These are phyloP conservation scores for Thymallus thymallus DNA, from an alignment of 2,113 vertebrate genomes.

Conservation along the genomic window DNA sequence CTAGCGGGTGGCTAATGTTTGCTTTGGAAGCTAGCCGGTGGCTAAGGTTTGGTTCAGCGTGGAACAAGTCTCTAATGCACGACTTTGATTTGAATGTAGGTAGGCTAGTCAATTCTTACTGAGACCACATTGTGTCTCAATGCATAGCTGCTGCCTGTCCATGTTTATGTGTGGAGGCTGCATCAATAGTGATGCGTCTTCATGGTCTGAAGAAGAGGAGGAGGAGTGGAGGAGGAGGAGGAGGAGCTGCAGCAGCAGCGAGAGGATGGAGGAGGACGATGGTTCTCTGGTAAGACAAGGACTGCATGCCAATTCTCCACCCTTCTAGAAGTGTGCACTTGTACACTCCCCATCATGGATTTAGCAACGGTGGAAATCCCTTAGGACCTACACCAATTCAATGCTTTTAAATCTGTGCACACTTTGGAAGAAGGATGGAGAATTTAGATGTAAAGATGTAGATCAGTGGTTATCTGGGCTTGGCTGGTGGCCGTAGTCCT, in stretches of 20 bases:
- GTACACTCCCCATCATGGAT: too few relatives aligned
- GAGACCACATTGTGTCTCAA: constrained; percentile 13
- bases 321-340: too few relatives aligned
- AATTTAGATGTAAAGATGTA: too few relatives aligned
- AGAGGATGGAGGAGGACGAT: constrained; percentile 23
- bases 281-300: constrained; percentile 55
- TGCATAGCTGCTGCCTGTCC: constrained; percentile 15
- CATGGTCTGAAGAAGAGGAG: constrained; percentile 30
- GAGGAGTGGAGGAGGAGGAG: constrained; percentile 45
- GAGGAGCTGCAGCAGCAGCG: neutral
- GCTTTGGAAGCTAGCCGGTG: too few relatives aligned
- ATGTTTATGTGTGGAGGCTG: too few relatives aligned
- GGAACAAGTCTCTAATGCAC: neutral
- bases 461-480: too few relatives aligned
- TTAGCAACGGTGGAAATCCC: too few relatives aligned
- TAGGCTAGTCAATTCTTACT: constrained; percentile 21
- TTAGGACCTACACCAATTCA: too few relatives aligned
- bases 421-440: too few relatives aligned
- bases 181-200: constrained; percentile 34
- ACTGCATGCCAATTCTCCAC: neutral
- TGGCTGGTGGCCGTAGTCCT: too few relatives aligned
- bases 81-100: constrained; percentile 15
- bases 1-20: too few relatives aligned
- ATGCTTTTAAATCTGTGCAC: too few relatives aligned
- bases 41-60: constrained; percentile 25